Evolutionary conservation across 2,113 vertebrate genomes (phyloP), one percentile per base, ranked within the genome.

Genomic region (Argyrosomus japonicus): DNA sequence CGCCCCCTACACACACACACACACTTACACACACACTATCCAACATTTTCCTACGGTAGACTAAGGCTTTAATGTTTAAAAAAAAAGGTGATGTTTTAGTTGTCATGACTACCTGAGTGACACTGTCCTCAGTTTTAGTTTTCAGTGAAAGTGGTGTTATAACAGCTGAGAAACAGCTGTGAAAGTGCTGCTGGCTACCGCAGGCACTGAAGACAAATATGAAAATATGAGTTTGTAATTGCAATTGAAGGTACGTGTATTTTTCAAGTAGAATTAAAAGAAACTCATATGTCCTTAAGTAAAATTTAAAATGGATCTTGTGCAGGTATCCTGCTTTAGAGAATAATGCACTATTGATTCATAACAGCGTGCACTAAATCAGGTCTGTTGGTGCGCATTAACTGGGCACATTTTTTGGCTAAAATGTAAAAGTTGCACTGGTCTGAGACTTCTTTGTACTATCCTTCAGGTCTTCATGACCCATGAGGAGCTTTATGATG

Each of bases 381-480:
- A 77, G 11, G 53, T 79, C 25, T 65, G 54, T 36, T 54, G 45
- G 25, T 74, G 13, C 65, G 32, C 19, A 29, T 65, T 40, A 68
- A 47, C 50, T 36, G 23, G n/a, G 2, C 23, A 21, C 3, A 27
- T 56, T 53, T 54, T 81, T 83, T 68, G 25, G n/a, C 45, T 48
- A 12, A 68, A 60, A 47, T 29, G 4, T 69, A 61, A 47, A 77
- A 71, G 15, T 47, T 67, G 6, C 18, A 29, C 40, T 19, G 23
- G 47, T 71, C 64, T 60, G 15, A 67, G 25, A 45, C 53, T 69
- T 68, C 48, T 6, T 54, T 7, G 19, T 74, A 19, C 51, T 54
- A 70, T 81, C 56, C 73, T n/a, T 0, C 87, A 99, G 98, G 93
- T 99, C 64, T 96, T 95, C 93, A 95, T 97, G 90, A 96, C 92